Evolutionary conservation across 2,888 invertebrate genomes (phyloP), one percentile per base, ranked within the genome.

Genomic region (Acleris sparsana): DNA sequence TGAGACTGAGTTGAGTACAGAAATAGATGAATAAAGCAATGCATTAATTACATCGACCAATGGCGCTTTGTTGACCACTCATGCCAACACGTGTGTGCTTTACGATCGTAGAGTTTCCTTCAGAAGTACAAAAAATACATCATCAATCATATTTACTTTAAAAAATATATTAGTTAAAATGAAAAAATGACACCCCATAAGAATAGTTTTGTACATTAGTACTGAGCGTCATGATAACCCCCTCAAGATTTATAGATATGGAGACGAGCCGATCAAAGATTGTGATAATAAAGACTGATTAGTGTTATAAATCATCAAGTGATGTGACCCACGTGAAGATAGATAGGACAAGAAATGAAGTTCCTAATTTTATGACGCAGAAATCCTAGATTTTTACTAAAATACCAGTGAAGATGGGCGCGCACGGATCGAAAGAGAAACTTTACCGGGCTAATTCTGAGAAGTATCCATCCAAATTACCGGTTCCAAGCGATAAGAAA

Each of bases 391-490:
- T 78, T 76, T 87, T 83, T 70, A 86, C 87, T 87, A 88, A 82
- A 39, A 39, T 39, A 83, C 80, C 81, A 73, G 75, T 80, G 80
- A 94, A 89, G 84, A 96, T 96, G 96, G 96, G 96, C 77, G 95
- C 95, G 73, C 95, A 96, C 89, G 95, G 95, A 79, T 96, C 96
- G 68, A 96, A 96, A 92, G 95, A 95, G 87, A 95, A 95, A 88
- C 92, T 96, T 71, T 93, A 94, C 78, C 93, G 95, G 79, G 94
- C 94, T 73, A 93, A 93, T 76, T 95, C 95, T 51, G 95, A 94
- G 84, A 93, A 92, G 72, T 91, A 89, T 85, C 92, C 92, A 78
- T 89, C 93, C 71, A 93, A 94, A 80, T 83, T 94, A 69, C 93
- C 93, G 55, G 91, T 92, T 71, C 93, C 93, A 57, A 94, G 88